Evolutionary conservation across 2,888 invertebrate species (phyloP).

Genomic region (Leptodirus hochenwartii): DNA sequence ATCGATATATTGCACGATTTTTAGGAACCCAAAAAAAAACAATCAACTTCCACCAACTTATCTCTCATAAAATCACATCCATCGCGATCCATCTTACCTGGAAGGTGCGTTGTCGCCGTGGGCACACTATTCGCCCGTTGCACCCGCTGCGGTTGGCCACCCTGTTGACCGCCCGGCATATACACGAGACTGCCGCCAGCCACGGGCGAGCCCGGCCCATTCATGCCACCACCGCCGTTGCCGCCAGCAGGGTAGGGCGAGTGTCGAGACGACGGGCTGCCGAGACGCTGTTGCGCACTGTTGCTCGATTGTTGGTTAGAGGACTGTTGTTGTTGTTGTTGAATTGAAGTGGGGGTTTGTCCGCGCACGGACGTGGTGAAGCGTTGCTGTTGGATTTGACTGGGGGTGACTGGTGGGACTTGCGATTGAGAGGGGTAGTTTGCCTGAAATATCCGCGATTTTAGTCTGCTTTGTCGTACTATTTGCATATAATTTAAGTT

Average conservation of each 20-base stretch:
- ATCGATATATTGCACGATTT: constrained; percentile 1
- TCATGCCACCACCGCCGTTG: not conserved
- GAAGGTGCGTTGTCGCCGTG: constrained; percentile 37
- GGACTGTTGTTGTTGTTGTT: constrained; percentile 16
- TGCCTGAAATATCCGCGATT: too few species aligned
- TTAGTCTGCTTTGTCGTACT: too few species aligned
- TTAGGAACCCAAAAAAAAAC: constrained; percentile 1
- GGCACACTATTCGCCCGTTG: constrained; percentile 38
- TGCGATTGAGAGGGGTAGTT: too few species aligned
- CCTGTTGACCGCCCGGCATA: constrained; percentile 28
- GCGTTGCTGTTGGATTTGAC: too few species aligned
- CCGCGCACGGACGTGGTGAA: too few species aligned
- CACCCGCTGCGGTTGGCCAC: constrained; percentile 32
- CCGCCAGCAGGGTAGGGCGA: constrained; percentile 35
- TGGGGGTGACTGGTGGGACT: too few species aligned
- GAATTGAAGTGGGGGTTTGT: too few species aligned
- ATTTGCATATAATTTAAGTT: too few species aligned
- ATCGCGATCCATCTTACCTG: too few species aligned
- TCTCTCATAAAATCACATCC: constrained; percentile 8
- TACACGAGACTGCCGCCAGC: constrained; percentile 33
- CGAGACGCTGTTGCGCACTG: constrained; percentile 17
- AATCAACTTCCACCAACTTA: not conserved
- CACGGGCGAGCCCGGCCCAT: constrained; percentile 34
- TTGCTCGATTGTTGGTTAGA: constrained; percentile 24
- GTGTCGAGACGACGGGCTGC: constrained; percentile 35